Evolutionary conservation across 2,113 vertebrate genomes (phyloP), one percentile per base, ranked within the genome.

Genomic region (Chlorodrepanis virens): DNA sequence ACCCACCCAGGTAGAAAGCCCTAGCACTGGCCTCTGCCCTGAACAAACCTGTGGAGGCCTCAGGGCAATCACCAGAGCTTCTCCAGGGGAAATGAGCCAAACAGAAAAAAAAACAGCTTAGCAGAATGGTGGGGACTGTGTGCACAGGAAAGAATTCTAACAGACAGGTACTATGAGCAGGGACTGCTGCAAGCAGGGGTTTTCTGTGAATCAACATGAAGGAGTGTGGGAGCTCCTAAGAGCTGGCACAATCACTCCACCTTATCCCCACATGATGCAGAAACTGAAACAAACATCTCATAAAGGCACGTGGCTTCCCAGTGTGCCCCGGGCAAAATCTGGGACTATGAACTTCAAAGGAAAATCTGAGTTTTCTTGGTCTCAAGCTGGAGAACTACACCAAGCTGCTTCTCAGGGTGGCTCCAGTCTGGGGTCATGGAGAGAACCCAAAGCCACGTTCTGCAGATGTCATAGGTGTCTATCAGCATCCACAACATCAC

Each of bases 281-380:
- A 90, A 88, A 77, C 33, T 1, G 1, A 64, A 86, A 16, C 27
- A 74, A 81, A 47, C 12, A 21, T 31, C 57, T 71, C 44, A 23
- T 16, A 25, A 65, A 68, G 27, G 56, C 47, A 54, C 2, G 0
- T 0, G 1, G 42, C 12, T 72, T 90, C 22, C 27, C 67, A 60
- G 1, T 0, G 11, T 49, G 14, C 19, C 35, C 19, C 0, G 0
- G 27, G 40, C 9, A 92, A 86, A 76, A 80, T 60, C 11, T 29
- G 10, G 24, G 49, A 69, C 63, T 47, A 47, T 0, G 0, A 56
- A 25, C 40, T 92, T 80, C 57, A 69, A 25, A 61, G 52, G 31
- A 82, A 87, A 68, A 83, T 15, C 59, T 20, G 27, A 80, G 28
- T 50, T 80, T 79, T 63, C 54, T 45, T 40, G 22, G 49, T 20